These are phyloP conservation scores for Abrostola triplasia DNA, from an alignment of 2,888 invertebrate genomes.

Conservation along the genomic window DNA sequence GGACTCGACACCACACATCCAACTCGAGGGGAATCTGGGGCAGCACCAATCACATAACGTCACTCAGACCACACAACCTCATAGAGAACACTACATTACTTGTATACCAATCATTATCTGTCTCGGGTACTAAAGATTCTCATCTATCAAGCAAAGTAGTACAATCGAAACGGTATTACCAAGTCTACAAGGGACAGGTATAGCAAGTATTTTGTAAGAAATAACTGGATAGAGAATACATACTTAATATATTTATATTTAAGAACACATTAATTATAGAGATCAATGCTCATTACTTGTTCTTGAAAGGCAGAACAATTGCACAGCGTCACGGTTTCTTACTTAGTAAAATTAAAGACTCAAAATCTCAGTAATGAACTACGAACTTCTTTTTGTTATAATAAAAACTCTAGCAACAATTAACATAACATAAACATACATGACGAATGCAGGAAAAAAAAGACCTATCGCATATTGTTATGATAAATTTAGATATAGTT, in stretches of 20 bases:
- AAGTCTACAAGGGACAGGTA: constrained; percentile 42
- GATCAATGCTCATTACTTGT: neutral
- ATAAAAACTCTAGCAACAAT: too few relatives aligned
- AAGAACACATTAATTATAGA: neutral
- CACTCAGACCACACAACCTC: constrained; percentile 82
- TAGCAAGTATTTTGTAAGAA: constrained; percentile 31
- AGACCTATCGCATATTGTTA: too few relatives aligned
- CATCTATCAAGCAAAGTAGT: constrained; percentile 37
- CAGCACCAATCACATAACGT: constrained; percentile 87
- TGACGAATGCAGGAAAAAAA: too few relatives aligned
- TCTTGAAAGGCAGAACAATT: neutral
- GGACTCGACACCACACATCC: constrained; percentile 79
- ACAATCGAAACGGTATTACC: constrained; percentile 34
- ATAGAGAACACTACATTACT: constrained; percentile 66
- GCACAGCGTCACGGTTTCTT: neutral
- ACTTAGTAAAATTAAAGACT: neutral
- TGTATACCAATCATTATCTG: constrained; percentile 18
- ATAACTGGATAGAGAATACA: constrained; percentile 9
- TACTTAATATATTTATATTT: neutral
- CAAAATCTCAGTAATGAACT: too few relatives aligned
- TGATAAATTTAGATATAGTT: too few relatives aligned
- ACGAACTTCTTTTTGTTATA: too few relatives aligned
- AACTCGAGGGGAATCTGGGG: constrained; percentile 81
- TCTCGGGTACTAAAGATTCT: constrained; percentile 33
- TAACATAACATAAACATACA: too few relatives aligned